Percentiles rank a stretch among this genome's conserved stretches.
phyloP scores from a whole-genome alignment of 2,888 invertebrate species.

The Drosophila algonquin region DNA sequence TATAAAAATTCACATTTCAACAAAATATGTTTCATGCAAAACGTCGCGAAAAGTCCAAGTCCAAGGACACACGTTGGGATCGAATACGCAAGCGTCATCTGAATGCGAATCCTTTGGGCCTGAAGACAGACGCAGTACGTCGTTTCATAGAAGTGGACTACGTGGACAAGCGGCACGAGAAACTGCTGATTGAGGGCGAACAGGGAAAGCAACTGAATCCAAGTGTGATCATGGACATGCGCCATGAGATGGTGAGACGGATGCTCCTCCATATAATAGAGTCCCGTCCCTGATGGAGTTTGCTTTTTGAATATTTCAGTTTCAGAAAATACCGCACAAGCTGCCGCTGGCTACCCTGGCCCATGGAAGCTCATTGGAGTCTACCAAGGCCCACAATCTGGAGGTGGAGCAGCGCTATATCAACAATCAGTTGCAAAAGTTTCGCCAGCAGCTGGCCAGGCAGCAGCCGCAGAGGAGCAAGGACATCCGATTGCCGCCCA shows the following conservation, averaged over 20 bases:
- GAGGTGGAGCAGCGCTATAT: conserved; percentile 82
- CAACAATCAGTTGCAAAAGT: conserved; percentile 81
- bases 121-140: conserved; percentile 81
- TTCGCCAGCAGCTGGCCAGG: conserved; percentile 80
- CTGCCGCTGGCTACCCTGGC: conserved; percentile 77
- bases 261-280: background rate
- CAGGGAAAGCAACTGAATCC: conserved; percentile 74
- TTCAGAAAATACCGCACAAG: conserved; percentile 71
- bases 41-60: conserved; percentile 65
- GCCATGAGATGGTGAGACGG: conserved; percentile 81
- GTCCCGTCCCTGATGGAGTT: background rate
- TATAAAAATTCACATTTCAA: too few relatives aligned
- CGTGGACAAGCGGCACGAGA: conserved; percentile 74
- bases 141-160: conserved; percentile 83
- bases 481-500: conserved; percentile 55
- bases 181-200: conserved; percentile 73
- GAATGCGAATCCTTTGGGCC: conserved; percentile 53
- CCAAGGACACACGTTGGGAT: conserved; percentile 83
- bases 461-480: conserved; percentile 59
- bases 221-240: conserved; percentile 82
- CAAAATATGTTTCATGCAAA: conserved; percentile 54
- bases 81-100: conserved; percentile 82
- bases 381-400: conserved; percentile 80
- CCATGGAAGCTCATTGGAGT: conserved; percentile 66
- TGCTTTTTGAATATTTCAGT: conserved; percentile 57